These are phyloP conservation scores for Albula glossodonta DNA, from an alignment of 2,113 vertebrate genomes.

Conservation along the genomic window DNA sequence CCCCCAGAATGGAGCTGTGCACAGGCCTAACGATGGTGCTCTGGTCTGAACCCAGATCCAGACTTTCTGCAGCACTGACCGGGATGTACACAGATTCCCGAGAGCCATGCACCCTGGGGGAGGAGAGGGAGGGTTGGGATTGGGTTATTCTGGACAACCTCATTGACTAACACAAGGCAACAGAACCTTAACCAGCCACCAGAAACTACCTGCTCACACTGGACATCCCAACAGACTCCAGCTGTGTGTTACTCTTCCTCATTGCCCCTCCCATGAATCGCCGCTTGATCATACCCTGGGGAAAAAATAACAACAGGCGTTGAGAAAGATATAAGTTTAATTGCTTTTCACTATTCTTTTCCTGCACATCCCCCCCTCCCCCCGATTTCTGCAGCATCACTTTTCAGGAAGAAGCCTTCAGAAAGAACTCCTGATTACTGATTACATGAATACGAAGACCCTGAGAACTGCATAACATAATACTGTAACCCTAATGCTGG, in stretches of 20 bases:
- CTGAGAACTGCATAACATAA: too few relatives aligned
- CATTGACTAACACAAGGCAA: background rate
- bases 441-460: too few relatives aligned
- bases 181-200: background rate
- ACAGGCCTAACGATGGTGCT: conserved; percentile 80
- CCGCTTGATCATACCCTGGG: conserved; percentile 65
- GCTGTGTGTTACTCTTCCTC: conserved; percentile 61
- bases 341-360: too few relatives aligned
- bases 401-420: too few relatives aligned
- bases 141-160: background rate
- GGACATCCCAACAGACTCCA: conserved; percentile 46
- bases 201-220: conserved; percentile 54
- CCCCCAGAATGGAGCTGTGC: conserved; percentile 87
- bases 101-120: conserved; percentile 66
- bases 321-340: too few relatives aligned
- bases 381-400: too few relatives aligned
- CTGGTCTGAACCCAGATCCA: conserved; percentile 79
- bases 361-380: too few relatives aligned
- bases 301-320: background rate
- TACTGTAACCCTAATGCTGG: too few relatives aligned
- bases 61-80: conserved; percentile 59
- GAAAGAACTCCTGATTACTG: too few relatives aligned
- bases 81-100: conserved; percentile 77
- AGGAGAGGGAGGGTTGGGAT: conserved; percentile 1
- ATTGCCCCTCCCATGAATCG: conserved; percentile 56